These are phyloP conservation scores for Vicugna pacos DNA, from an alignment of 2,113 vertebrate species.

Conservation along the genomic window DNA sequence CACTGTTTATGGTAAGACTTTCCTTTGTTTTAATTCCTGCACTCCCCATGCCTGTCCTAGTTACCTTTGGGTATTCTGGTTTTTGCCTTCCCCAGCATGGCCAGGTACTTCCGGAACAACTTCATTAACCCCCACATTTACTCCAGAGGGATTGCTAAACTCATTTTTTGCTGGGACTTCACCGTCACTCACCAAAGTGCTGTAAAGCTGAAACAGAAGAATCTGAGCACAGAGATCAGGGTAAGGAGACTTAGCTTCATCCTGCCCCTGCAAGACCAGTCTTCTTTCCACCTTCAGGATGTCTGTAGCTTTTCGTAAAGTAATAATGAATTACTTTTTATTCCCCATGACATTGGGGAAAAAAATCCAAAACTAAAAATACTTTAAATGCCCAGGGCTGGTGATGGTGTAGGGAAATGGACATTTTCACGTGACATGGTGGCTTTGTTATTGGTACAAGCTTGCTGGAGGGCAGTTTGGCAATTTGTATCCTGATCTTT, in stretches of 20 bases:
- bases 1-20: background rate
- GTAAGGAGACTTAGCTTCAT: slow-evolving; percentile 82
- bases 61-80: background rate
- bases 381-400: background rate
- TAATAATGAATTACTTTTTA: background rate
- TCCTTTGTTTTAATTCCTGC: background rate
- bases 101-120: slow-evolving; percentile 91
- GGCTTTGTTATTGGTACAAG: background rate
- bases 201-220: slow-evolving; percentile 93
- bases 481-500: background rate
- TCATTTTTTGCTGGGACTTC: slow-evolving; percentile 97
- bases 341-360: background rate
- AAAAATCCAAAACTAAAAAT: background rate
- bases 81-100: slow-evolving; percentile 89
- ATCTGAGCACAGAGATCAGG: slow-evolving; percentile 93
- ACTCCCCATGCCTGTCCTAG: background rate
- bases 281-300: background rate
- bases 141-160: slow-evolving; percentile 89
- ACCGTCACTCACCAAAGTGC: slow-evolving; percentile 92
- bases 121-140: slow-evolving; percentile 85
- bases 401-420: background rate
- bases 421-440: background rate
- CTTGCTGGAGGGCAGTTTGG: background rate
- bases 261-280: background rate
- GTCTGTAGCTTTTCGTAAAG: background rate